phyloP scores from a whole-genome alignment of 2,113 vertebrate genomes.

The Danionella cerebrum region DNA sequence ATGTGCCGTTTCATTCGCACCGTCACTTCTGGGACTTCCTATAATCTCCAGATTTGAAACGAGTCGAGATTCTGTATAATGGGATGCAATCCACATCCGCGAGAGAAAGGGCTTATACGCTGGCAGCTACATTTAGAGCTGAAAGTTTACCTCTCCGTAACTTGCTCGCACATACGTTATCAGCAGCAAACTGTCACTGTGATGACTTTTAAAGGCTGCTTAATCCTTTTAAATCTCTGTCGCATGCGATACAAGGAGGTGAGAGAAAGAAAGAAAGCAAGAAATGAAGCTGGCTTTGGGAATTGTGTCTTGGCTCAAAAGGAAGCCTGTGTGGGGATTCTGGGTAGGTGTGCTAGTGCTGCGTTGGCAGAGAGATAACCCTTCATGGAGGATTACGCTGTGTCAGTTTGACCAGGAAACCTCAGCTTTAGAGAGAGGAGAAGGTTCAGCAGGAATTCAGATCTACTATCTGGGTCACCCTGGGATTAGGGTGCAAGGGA shows the following conservation, averaged over 20 bases:
- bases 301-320: constrained; percentile 28
- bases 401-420: constrained; percentile 22
- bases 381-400: neutral
- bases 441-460: constrained; percentile 20
- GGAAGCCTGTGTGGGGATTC: neutral
- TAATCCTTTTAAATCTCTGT: constrained; percentile 39
- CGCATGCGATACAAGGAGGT: constrained; percentile 28
- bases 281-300: constrained; percentile 22
- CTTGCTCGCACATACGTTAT: constrained; percentile 24
- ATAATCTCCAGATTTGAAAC: constrained; percentile 5
- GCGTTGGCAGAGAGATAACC: constrained; percentile 19
- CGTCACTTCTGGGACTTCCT: neutral
- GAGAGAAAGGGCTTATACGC: constrained; percentile 1
- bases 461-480: constrained; percentile 17
- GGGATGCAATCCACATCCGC: constrained; percentile 14
- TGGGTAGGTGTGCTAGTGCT: constrained; percentile 5
- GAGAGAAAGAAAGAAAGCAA: neutral
- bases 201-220: constrained; percentile 29
- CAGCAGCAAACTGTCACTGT: constrained; percentile 15
- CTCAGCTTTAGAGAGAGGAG: constrained; percentile 17
- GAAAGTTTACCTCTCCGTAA: constrained; percentile 32
- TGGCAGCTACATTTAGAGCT: constrained; percentile 6
- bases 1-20: neutral
- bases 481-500: constrained; percentile 30
- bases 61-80: constrained; percentile 14